A percentile compares a stretch with the other conserved stretches of the same genome.
Conservation (phyloP, 2,797 vertebrate genomes). For the Hozukius guyotensis region DNA sequence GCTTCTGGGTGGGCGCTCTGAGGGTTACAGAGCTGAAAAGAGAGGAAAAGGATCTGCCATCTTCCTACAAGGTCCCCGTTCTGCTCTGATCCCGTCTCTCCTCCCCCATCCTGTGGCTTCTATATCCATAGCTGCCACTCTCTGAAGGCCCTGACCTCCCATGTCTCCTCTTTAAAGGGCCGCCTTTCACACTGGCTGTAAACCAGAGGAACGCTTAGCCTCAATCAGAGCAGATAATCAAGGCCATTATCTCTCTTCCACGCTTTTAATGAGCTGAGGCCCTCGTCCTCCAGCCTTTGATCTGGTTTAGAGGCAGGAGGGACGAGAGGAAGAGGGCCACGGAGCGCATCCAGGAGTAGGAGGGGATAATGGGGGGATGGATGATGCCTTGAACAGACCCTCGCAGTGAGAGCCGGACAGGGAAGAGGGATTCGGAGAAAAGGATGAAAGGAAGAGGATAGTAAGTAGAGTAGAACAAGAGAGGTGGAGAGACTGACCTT, state of each 20-base stretch:
- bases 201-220: constrained; percentile 55
- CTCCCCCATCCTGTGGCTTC: constrained; percentile 23
- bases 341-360: constrained; percentile 36
- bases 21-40: constrained; percentile 35
- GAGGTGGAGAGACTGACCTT: constrained; percentile 71
- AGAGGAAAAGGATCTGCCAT: constrained; percentile 59
- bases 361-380: constrained; percentile 24
- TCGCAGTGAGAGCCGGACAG: constrained; percentile 11
- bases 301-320: constrained; percentile 45
- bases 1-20: constrained; percentile 17
- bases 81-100: constrained; percentile 35
- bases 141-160: constrained; percentile 62
- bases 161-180: constrained; percentile 51
- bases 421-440: constrained; percentile 6
- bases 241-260: constrained; percentile 74
- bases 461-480: constrained; percentile 20
- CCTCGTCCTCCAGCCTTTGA: constrained; percentile 60
- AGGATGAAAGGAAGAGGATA: constrained; percentile 29
- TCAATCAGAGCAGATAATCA: constrained; percentile 78
- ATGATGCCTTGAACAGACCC: constrained; percentile 52
- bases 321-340: constrained; percentile 6
- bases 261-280: constrained; percentile 73
- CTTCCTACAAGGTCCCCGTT: constrained; percentile 42
- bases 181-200: constrained; percentile 50
- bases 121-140: constrained; percentile 51